phyloP scores from a whole-genome alignment of 2,113 vertebrate genomes.

The Coptodon bakossiorum region DNA sequence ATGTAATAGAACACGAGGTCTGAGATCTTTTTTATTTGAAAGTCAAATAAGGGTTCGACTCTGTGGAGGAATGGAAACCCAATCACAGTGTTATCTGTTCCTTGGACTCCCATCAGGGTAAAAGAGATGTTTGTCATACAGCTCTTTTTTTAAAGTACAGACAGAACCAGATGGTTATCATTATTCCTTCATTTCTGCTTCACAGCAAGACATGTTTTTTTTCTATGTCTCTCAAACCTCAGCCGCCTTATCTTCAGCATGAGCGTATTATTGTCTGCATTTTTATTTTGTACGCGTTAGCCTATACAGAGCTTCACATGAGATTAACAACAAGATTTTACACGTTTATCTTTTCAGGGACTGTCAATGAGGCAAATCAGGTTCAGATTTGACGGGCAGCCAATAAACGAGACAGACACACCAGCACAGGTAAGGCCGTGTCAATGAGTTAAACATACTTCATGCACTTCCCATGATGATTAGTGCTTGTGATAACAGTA shows the following conservation, averaged over 20 bases:
- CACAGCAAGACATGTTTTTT: not conserved
- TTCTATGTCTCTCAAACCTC: not conserved
- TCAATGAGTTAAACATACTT: not conserved
- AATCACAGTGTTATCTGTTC: not conserved
- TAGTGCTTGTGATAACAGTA: not conserved
- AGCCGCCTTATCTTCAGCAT: not conserved
- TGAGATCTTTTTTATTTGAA: not conserved
- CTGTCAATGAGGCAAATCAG: conserved; percentile 98
- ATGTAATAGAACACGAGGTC: not conserved
- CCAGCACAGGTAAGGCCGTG: conserved; percentile 85
- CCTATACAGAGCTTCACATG: not conserved
- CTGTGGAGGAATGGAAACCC: not conserved
- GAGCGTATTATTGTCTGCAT: not conserved
- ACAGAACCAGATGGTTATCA: conserved; percentile 4
- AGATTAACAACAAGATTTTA: not conserved
- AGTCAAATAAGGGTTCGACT: not conserved
- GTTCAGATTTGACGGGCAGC: conserved; percentile 98
- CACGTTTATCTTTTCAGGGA: conserved; percentile 73
- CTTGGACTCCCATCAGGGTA: not conserved
- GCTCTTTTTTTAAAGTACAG: not conserved
- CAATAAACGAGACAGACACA: conserved; percentile 97
- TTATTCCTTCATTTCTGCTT: not conserved
- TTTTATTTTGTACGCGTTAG: not conserved
- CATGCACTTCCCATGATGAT: not conserved
- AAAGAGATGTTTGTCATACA: not conserved